Conservation (phyloP, 2,888 invertebrate species). For the Thymelicus lineola region DNA sequence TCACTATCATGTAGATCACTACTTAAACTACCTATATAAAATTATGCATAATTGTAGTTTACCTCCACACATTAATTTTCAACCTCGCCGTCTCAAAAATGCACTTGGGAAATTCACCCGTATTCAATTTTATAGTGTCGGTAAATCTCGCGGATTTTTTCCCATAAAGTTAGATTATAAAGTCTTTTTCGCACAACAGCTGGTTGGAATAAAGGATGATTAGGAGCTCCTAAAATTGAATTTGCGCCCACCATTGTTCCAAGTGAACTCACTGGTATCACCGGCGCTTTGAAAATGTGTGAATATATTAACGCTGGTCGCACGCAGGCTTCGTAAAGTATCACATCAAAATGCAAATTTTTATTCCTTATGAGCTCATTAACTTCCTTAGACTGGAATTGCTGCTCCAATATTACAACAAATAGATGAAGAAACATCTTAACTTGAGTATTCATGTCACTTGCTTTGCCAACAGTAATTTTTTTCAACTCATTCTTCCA, state of each 20-base stretch:
- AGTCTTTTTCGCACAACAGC: constrained; percentile 42
- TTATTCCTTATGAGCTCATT: neutral
- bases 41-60: no score
- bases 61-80: no score
- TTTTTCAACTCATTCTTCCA: constrained; percentile 40
- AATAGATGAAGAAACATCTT: constrained; percentile 7
- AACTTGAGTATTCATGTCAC: neutral
- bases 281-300: constrained; percentile 51
- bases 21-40: no score
- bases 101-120: no score
- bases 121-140: constrained; percentile 32
- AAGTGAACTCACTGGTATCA: constrained; percentile 54
- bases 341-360: constrained; percentile 50
- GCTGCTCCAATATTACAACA: neutral
- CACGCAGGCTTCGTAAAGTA: constrained; percentile 50
- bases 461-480: constrained; percentile 17
- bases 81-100: no score
- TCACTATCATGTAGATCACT: no score
- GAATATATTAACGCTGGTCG: constrained; percentile 45
- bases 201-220: constrained; percentile 48
- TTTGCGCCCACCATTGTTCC: constrained; percentile 43
- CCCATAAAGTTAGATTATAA: constrained; percentile 49
- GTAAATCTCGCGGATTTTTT: constrained; percentile 49
- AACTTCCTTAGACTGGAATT: constrained; percentile 18
- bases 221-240: constrained; percentile 45